Percentiles rank a stretch among this genome's conserved stretches.
These are phyloP conservation scores for Sipunculus nudus DNA, from an alignment of 2,888 invertebrate genomes.

Conservation along the genomic window DNA sequence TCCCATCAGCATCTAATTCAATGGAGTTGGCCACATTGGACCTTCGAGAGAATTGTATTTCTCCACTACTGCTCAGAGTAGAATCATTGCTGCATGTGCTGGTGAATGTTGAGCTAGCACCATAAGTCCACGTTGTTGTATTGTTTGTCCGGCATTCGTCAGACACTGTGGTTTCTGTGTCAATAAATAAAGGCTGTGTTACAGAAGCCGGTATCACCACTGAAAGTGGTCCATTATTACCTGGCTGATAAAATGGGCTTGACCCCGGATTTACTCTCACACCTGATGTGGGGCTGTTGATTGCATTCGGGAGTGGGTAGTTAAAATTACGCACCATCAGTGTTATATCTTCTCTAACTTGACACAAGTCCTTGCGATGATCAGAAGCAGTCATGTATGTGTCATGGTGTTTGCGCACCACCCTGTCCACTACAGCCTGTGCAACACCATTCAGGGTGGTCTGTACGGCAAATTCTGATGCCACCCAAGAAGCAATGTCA, in stretches of 20 bases:
- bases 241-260: constrained; percentile 2
- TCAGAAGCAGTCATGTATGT: constrained; percentile 72
- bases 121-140: constrained; percentile 18
- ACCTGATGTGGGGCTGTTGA: constrained; percentile 62
- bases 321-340: constrained; percentile 87
- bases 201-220: constrained; percentile 35
- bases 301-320: constrained; percentile 76
- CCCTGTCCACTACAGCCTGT: constrained; percentile 85
- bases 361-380: constrained; percentile 51
- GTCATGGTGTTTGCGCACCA: constrained; percentile 84
- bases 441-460: constrained; percentile 83
- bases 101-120: constrained; percentile 39
- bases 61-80: constrained; percentile 57
- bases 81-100: constrained; percentile 54
- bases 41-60: constrained; percentile 35
- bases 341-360: constrained; percentile 83
- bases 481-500: constrained; percentile 61
- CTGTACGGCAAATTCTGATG: constrained; percentile 75
- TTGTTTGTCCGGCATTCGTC: too few relatives aligned
- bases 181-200: neutral
- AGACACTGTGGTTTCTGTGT: constrained; percentile 9
- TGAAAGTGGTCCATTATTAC: constrained; percentile 17
- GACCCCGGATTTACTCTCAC: constrained; percentile 4
- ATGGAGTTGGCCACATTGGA: constrained; percentile 53
- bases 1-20: constrained; percentile 74